Evolutionary conservation across 2,113 vertebrate genomes (phyloP), one percentile per base, ranked within the genome.

Genomic region (Melozone crissalis): DNA sequence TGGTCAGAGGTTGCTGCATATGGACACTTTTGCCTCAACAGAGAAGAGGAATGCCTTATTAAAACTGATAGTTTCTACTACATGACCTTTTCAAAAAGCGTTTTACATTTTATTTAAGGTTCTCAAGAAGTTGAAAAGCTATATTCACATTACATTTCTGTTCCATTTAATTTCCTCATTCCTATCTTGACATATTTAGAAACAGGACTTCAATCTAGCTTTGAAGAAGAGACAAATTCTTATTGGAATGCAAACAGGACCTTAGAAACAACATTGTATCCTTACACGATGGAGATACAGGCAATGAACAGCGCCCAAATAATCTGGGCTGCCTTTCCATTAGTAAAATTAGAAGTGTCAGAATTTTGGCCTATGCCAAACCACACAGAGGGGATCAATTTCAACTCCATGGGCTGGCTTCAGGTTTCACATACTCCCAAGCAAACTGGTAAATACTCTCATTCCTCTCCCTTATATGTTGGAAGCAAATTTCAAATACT

Each of bases 51-150:
- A 81, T 77, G 28, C 35, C 59, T 89, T 85, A 87, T 94, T 91
- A 91, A 94, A 94, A 93, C 44, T 27, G 76, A 90, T 81, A 33
- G 24, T 59, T 94, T 78, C 76, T 87, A 65, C 75, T 68, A 75
- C 44, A 35, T 66, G 76, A 92, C 72, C 68, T 94, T 95, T 95
- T 92, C 58, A 89, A 84, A 84, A 91, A 86, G 27, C 15, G 7
- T 74, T 93, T 91, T 93, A 85, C 27, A 57, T 96, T 94, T 91
- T 68, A 74, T 72, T 92, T 91, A 73, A 66, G 61, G 43, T 87
- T 86, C 41, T 44, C 31, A 80, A 89, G 58, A 72, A 72, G 27
- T 23, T 87, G 57, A 87, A 94, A 94, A 46, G 46, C 68, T 87
- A 51, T 37, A 33, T 86, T 91, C 78, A 49, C 15, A 80, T 61